These are phyloP conservation scores for Chrysolina americana DNA, from an alignment of 2,888 invertebrate genomes.

Conservation along the genomic window DNA sequence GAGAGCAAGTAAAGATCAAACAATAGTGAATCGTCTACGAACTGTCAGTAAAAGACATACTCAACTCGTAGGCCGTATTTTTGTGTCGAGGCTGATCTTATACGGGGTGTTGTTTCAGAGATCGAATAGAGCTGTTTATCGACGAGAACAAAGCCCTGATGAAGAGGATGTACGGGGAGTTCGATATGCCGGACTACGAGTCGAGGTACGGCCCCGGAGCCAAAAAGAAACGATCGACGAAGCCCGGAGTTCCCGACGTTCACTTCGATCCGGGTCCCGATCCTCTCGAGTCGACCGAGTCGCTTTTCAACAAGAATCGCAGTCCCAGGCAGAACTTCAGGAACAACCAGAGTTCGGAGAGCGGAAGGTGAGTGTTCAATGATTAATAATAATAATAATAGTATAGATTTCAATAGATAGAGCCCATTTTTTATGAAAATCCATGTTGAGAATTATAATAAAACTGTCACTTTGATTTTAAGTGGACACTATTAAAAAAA, in stretches of 20 bases:
- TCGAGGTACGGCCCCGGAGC: conserved; percentile 50
- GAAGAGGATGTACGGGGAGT: conserved; percentile 95
- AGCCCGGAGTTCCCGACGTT: conserved; percentile 75
- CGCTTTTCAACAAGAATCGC: conserved; percentile 73
- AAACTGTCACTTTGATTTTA: too few relatives aligned
- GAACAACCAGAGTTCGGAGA: conserved; percentile 72
- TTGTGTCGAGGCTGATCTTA: too few relatives aligned
- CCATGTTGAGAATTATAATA: too few relatives aligned
- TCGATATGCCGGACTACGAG: conserved; percentile 73
- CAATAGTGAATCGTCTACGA: too few relatives aligned
- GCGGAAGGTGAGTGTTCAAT: conserved; percentile 69
- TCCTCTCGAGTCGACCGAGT: conserved; percentile 65
- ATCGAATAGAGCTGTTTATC: conserved; percentile 91
- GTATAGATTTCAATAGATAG: too few relatives aligned
- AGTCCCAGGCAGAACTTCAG: conserved; percentile 72
- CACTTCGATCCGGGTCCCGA: conserved; percentile 71
- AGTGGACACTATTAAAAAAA: too few relatives aligned
- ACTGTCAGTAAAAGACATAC: too few relatives aligned
- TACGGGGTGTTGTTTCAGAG: conserved; percentile 76
- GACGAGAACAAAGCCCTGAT: conserved; percentile 95
- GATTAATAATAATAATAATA: too few relatives aligned
- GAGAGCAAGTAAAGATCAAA: too few relatives aligned
- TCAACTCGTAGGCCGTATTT: too few relatives aligned
- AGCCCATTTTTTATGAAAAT: too few relatives aligned
- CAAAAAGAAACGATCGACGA: conserved; percentile 60